These are phyloP conservation scores for Typhlomys cinereus DNA, from an alignment of 2,113 vertebrate species.

Conservation along the genomic window DNA sequence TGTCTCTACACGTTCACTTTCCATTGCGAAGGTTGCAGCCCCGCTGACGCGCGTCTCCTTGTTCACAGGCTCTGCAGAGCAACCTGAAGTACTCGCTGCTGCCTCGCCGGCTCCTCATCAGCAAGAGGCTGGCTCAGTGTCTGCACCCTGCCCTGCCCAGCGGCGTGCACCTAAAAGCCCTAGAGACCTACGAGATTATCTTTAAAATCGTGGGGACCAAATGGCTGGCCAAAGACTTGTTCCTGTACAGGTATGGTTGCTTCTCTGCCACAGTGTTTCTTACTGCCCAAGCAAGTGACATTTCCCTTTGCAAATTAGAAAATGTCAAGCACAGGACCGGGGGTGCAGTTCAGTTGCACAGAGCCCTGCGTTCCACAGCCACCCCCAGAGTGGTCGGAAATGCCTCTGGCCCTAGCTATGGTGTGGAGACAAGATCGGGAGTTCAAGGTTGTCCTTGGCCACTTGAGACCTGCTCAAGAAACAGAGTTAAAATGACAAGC, in stretches of 20 bases:
- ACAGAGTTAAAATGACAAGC: neutral
- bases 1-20: rapidly evolving
- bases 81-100: conserved; percentile 96
- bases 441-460: neutral
- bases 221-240: conserved; percentile 94
- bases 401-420: neutral
- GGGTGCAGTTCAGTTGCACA: neutral
- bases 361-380: neutral
- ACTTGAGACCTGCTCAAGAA: neutral
- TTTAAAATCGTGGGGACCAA: conserved; percentile 99
- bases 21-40: rapidly evolving
- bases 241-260: conserved; percentile 90
- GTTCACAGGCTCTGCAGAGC: conserved; percentile 94
- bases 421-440: too few species aligned
- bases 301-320: neutral
- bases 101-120: conserved; percentile 93
- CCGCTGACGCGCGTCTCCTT: neutral
- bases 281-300: rapidly evolving
- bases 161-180: conserved; percentile 96
- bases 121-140: conserved; percentile 97
- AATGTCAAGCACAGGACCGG: neutral
- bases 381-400: too few species aligned
- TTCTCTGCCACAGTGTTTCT: rapidly evolving
- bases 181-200: conserved; percentile 98
- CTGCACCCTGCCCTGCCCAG: conserved; percentile 97